Evolutionary conservation across 2,888 invertebrate genomes (phyloP), one percentile per base, ranked within the genome.

Genomic region (Graphium colonna): DNA sequence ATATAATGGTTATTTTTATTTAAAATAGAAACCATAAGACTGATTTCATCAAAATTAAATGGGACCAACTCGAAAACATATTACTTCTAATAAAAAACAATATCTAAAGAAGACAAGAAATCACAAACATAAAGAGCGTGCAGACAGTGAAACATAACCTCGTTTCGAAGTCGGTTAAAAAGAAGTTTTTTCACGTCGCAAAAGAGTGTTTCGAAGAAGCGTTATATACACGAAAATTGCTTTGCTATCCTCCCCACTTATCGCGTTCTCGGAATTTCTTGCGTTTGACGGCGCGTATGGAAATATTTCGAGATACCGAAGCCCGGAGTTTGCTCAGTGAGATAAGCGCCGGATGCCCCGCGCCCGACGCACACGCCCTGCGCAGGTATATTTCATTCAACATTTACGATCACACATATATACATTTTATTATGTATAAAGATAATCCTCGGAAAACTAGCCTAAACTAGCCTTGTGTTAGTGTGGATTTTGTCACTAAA

Each of bases 261-360:
- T 68, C 69, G 58, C 65, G 62, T 74, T 74, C 84, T 74, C 52
- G 75, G 84, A 85, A 84, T 66, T 73, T 71, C 70, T 72, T 69
- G 65, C 69, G 65, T 67, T 69, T 69, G 67, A 62, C 68, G 65
- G 60, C 64, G 70, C 73, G 68, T 79, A 80, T 83, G 84, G 82
- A 84, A 84, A 83, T 86, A 85, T 83, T 85, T 77, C 76, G 68
- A 84, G 84, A 85, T 86, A 85, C 73, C 71, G 65, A 61, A 58
- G 59, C 48, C 55, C 69, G 57, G 63, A 69, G 85, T 86, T 86
- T 86, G 76, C 65, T 69, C 65, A 77, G 75, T 61, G 74, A 79
- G 85, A 86, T 86, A 86, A 85, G 81, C 77, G 68, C 61, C 67
- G 68, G 82, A 83, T 83, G 81, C 76, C 68, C 64, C 62, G 54